Evolutionary conservation across 2,113 vertebrate species (phyloP).

Genomic region (Gopherus flavomarginatus): DNA sequence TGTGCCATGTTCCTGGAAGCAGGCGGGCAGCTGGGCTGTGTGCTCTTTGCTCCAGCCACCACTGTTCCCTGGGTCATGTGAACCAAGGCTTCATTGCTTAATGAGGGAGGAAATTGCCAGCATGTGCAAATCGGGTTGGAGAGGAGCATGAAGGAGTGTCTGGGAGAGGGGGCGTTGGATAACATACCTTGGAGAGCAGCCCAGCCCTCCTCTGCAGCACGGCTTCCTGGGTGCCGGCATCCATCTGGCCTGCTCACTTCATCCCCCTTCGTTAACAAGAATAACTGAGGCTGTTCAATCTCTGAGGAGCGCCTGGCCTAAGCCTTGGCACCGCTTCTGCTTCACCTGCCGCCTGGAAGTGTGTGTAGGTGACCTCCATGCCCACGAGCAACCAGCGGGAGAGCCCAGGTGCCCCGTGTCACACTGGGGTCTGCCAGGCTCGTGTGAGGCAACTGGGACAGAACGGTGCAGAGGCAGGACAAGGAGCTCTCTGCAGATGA

Average conservation of each 20-base stretch:
- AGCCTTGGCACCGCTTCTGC: rapidly evolving
- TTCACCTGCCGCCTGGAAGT: not conserved
- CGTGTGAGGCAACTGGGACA: not conserved
- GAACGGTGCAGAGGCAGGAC: not conserved
- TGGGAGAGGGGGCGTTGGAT: not conserved
- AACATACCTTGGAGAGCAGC: not conserved
- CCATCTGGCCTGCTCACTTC: rapidly evolving
- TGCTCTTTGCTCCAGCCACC: not conserved
- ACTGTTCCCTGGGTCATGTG: not conserved
- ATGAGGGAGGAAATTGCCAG: not conserved
- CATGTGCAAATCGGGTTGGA: not conserved
- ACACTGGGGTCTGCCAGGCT: too few species aligned
- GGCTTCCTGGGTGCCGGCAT: not conserved
- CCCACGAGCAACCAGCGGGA: too few species aligned
- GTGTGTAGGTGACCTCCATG: rapidly evolving
- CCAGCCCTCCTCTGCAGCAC: rapidly evolving
- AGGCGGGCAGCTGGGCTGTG: not conserved
- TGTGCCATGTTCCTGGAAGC: not conserved
- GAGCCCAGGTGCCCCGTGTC: too few species aligned
- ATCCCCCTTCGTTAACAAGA: not conserved
- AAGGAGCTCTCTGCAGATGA: not conserved
- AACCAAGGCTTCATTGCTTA: not conserved
- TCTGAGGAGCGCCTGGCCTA: not conserved
- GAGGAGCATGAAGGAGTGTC: not conserved
- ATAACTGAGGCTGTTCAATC: not conserved